Percentiles rank a stretch among this genome's conserved stretches.
These are phyloP conservation scores for Myrmecophaga tridactyla DNA, from an alignment of 2,113 vertebrate genomes.

Conservation along the genomic window DNA sequence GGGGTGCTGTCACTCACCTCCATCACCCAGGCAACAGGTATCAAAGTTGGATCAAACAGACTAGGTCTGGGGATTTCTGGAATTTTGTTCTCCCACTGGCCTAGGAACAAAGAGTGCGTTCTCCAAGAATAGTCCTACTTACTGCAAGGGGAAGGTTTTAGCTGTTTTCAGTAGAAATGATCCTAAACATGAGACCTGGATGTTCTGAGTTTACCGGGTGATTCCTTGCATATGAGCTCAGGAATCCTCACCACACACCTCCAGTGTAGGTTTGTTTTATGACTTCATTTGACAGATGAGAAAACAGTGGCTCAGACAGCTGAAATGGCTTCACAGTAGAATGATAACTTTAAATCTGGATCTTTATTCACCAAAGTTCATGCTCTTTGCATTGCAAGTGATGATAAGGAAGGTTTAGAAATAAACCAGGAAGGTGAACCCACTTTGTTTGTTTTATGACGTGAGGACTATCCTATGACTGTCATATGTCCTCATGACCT, in stretches of 20 bases:
- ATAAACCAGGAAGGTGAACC: background rate
- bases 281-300: background rate
- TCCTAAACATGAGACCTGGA: background rate
- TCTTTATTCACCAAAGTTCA: background rate
- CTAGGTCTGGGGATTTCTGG: background rate
- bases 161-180: background rate
- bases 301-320: background rate
- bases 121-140: background rate
- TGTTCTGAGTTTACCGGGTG: background rate
- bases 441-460: background rate
- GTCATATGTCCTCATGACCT: background rate
- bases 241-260: background rate
- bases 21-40: background rate
- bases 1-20: background rate
- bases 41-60: background rate
- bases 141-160: background rate
- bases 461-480: background rate
- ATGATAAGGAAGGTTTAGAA: background rate
- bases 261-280: background rate
- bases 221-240: background rate
- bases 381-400: background rate
- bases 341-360: background rate
- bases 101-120: background rate
- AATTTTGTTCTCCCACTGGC: background rate
- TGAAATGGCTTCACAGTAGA: background rate